Conservation (phyloP, 2,888 invertebrate genomes). For the Microctonus aethiopoides region DNA sequence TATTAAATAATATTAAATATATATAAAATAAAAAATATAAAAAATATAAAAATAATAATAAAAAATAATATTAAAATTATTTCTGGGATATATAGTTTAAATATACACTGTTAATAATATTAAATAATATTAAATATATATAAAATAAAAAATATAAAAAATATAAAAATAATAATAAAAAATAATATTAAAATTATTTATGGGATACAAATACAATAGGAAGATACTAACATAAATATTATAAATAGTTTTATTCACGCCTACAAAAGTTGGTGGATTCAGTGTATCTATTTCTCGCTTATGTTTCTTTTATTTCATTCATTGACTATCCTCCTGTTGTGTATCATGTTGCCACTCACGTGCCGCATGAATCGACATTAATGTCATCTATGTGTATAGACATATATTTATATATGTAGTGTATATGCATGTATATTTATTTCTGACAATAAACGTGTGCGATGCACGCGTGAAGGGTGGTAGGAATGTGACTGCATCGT, state of each 20-base stretch:
- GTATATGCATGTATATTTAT: not conserved
- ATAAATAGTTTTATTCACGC: constrained; percentile 14
- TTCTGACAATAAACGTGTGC: not conserved
- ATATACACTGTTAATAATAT: too few species aligned
- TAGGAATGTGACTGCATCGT: not conserved
- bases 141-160: too few species aligned
- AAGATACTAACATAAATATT: constrained; percentile 1
- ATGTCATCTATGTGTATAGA: constrained; percentile 17
- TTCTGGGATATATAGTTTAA: too few species aligned
- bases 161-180: too few species aligned
- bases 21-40: too few species aligned
- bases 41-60: too few species aligned
- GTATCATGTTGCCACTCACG: constrained; percentile 17
- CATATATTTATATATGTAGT: constrained; percentile 37
- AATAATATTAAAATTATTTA: not conserved
- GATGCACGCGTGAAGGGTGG: constrained; percentile 4
- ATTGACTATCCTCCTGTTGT: constrained; percentile 1
- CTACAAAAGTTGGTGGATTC: constrained; percentile 30
- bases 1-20: too few species aligned
- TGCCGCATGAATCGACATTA: constrained; percentile 32
- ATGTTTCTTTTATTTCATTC: constrained; percentile 23
- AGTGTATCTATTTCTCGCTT: constrained; percentile 38
- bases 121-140: too few species aligned
- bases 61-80: too few species aligned
- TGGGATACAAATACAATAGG: not conserved